phyloP scores from a whole-genome alignment of 2,888 invertebrate genomes.

The Cotesia congregata region DNA sequence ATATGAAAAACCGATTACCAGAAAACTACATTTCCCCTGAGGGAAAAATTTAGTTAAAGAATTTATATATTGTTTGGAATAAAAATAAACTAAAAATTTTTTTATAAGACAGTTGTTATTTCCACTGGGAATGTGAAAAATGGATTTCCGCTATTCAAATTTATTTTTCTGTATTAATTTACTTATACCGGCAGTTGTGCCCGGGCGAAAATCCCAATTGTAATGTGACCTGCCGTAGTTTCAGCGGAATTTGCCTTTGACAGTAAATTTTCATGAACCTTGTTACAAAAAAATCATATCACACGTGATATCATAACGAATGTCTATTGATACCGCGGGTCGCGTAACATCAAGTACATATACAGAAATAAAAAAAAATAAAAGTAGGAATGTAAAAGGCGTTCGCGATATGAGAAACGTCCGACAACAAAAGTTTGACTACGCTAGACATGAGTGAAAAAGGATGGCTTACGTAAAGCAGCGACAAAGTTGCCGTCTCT shows the following conservation, averaged over 20 bases:
- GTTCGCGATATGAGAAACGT: neutral
- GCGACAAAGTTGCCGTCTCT: neutral
- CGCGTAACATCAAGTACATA: neutral
- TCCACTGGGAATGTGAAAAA: neutral
- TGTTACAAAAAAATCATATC: neutral
- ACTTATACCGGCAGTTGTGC: neutral
- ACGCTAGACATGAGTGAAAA: neutral
- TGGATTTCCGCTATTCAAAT: neutral
- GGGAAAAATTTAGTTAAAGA: slow-evolving; percentile 6
- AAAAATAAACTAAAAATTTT: neutral
- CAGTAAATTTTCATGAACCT: neutral
- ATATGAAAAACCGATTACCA: slow-evolving; percentile 26
- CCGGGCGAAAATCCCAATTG: too few species aligned
- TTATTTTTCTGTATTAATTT: neutral
- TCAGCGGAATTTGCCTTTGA: neutral
- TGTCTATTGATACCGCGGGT: neutral
- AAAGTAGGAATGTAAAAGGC: neutral
- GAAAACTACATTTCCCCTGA: slow-evolving; percentile 28
- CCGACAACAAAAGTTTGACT: neutral
- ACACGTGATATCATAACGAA: neutral
- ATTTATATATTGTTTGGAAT: neutral
- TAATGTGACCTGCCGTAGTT: too few species aligned
- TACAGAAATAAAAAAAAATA: neutral
- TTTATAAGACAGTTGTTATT: neutral
- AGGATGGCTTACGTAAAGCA: neutral